Evolutionary conservation across 2,113 vertebrate genomes (phyloP).

Genomic region (Tragelaphus strepsiceros): DNA sequence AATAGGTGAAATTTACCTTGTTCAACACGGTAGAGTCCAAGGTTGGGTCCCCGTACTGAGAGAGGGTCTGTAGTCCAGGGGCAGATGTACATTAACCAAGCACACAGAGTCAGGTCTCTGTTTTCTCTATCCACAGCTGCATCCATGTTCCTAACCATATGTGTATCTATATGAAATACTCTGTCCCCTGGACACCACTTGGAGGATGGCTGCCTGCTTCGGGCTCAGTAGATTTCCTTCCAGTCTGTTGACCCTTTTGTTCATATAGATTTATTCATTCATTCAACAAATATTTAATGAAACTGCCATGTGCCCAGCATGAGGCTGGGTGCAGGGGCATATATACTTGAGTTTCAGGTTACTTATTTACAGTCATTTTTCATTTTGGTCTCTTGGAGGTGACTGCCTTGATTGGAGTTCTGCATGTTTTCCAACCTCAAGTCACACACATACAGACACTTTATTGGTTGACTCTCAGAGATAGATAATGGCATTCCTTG

Average conservation of each 20-base stretch:
- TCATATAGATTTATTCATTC: not conserved
- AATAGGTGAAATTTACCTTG: conserved; percentile 13
- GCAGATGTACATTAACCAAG: not conserved
- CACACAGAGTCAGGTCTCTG: not conserved
- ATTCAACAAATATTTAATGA: not conserved
- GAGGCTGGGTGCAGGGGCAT: not conserved
- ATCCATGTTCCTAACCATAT: not conserved
- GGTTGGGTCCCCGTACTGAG: not conserved
- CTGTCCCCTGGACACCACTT: not conserved
- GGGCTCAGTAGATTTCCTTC: not conserved
- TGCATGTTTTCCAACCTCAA: not conserved
- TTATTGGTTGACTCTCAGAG: not conserved
- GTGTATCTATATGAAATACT: not conserved
- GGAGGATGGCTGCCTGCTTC: not conserved
- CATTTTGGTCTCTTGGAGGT: not conserved
- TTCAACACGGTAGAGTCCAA: not conserved
- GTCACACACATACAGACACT: not conserved
- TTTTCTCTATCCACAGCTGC: not conserved
- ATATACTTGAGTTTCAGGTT: not conserved
- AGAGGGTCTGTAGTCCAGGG: not conserved
- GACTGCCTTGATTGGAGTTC: not conserved
- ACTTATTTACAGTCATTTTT: not conserved
- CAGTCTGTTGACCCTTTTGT: not conserved
- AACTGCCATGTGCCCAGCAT: not conserved
- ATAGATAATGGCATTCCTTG: not conserved